phyloP scores from a whole-genome alignment of 2,797 vertebrate genomes.

The Champsocephalus esox region DNA sequence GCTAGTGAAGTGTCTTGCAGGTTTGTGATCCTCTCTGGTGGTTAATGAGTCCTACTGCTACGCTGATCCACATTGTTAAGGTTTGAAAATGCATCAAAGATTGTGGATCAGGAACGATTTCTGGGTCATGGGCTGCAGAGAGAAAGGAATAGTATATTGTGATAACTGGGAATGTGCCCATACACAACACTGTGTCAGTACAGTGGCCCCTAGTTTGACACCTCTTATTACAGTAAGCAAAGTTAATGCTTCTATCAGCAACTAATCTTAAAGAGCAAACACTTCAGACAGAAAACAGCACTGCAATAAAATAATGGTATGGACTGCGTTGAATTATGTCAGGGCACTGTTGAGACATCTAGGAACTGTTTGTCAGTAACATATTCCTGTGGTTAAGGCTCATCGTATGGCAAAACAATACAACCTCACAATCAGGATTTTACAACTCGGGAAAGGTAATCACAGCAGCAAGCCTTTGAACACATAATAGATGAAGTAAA shows the following conservation, averaged over 20 bases:
- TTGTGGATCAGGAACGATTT: conserved; percentile 29
- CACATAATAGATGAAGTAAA: not conserved
- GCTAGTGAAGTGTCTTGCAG: not conserved
- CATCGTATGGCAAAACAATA: not conserved
- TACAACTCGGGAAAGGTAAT: not conserved
- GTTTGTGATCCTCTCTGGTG: conserved; percentile 2
- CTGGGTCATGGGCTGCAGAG: conserved; percentile 2
- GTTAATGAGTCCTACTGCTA: conserved; percentile 34
- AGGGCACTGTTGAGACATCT: not conserved
- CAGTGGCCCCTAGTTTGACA: not conserved
- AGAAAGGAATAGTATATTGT: conserved; percentile 10
- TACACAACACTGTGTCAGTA: not conserved
- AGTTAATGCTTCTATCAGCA: not conserved
- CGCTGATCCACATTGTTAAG: conserved; percentile 9
- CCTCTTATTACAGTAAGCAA: conserved; percentile 19
- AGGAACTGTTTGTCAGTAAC: not conserved
- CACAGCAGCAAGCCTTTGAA: not conserved
- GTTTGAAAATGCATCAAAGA: conserved; percentile 31
- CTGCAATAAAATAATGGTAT: not conserved
- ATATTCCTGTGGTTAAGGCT: not conserved
- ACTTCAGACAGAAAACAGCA: not conserved
- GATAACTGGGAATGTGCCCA: conserved; percentile 34
- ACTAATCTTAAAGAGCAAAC: not conserved
- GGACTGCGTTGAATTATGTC: not conserved
- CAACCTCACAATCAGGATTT: no score